A percentile compares a stretch with the other conserved stretches of the same genome.
Conservation (phyloP, 1,140 invertebrate genomes). For the Drosophila carrolli region DNA sequence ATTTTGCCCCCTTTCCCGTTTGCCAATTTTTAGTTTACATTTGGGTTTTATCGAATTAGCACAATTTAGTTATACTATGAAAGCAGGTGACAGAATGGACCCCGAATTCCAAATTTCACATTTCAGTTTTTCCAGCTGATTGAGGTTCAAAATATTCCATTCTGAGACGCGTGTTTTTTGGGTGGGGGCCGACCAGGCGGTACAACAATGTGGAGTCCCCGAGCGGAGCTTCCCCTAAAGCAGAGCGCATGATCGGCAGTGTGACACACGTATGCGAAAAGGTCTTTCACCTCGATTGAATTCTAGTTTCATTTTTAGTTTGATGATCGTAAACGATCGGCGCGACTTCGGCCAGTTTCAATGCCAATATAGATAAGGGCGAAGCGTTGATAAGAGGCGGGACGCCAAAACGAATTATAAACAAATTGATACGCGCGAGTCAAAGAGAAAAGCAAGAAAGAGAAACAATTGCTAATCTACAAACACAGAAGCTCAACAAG, state of each 20-base stretch:
- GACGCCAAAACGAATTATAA: constrained; percentile 26
- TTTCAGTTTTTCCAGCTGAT: constrained; percentile 46
- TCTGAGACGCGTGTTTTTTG: constrained; percentile 45
- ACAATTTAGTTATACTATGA: neutral
- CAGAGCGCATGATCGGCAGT: constrained; percentile 26
- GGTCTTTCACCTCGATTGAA: constrained; percentile 26
- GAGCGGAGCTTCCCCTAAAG: constrained; percentile 4
- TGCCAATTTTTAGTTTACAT: too few species aligned
- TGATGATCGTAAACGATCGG: neutral
- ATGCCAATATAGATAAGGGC: constrained; percentile 31
- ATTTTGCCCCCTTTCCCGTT: neutral
- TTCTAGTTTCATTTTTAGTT: constrained; percentile 18
- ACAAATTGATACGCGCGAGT: constrained; percentile 41
- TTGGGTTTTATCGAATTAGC: neutral
- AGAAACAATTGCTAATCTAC: neutral
- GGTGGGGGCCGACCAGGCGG: neutral
- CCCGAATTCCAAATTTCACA: constrained; percentile 54
- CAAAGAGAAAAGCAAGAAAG: neutral
- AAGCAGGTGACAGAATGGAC: constrained; percentile 14
- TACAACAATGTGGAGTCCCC: too few species aligned
- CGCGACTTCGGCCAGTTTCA: constrained; percentile 3
- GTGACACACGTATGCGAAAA: constrained; percentile 16
- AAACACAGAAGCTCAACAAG: constrained; percentile 19
- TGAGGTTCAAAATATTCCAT: constrained; percentile 53
- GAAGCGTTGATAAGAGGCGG: constrained; percentile 3